Percentiles rank a stretch among this genome's conserved stretches.
phyloP scores from a whole-genome alignment of 2,797 vertebrate species.

The Oryzias dopingdopingensis region DNA sequence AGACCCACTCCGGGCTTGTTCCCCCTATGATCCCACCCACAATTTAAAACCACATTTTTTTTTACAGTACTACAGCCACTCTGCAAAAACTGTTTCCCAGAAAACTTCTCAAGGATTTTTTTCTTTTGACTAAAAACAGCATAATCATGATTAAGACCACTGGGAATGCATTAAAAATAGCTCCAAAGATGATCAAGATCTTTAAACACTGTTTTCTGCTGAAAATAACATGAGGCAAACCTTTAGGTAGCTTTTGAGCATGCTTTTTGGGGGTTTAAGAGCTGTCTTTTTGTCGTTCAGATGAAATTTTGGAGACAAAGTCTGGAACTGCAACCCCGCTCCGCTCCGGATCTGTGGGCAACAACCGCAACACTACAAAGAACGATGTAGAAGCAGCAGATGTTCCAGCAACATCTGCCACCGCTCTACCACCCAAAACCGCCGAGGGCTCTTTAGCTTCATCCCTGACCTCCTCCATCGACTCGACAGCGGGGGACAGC shows the following conservation, averaged over 20 bases:
- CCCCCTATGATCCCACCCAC: no score
- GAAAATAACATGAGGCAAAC: not conserved
- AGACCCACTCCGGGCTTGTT: no score
- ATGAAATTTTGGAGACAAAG: constrained; percentile 91
- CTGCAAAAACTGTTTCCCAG: not conserved
- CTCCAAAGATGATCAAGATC: no score
- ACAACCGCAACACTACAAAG: constrained; percentile 86
- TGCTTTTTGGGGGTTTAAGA: not conserved
- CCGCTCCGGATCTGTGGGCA: constrained; percentile 91
- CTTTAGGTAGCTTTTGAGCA: no score
- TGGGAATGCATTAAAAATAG: no score
- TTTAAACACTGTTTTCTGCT: not conserved
- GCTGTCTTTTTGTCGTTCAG: constrained; percentile 62
- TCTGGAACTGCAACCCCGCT: constrained; percentile 93
- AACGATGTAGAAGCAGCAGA: constrained; percentile 83
- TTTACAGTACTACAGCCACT: no score
- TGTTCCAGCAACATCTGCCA: constrained; percentile 36
- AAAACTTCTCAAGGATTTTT: not conserved
- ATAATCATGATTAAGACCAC: no score
- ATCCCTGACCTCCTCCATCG: constrained; percentile 90
- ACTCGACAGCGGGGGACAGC: constrained; percentile 79
- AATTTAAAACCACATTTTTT: no score
- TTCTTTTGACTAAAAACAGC: no score
- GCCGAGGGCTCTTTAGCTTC: constrained; percentile 88
- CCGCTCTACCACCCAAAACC: constrained; percentile 75